These are phyloP conservation scores for Serripes groenlandicus DNA, from an alignment of 2,888 invertebrate genomes.

Conservation along the genomic window DNA sequence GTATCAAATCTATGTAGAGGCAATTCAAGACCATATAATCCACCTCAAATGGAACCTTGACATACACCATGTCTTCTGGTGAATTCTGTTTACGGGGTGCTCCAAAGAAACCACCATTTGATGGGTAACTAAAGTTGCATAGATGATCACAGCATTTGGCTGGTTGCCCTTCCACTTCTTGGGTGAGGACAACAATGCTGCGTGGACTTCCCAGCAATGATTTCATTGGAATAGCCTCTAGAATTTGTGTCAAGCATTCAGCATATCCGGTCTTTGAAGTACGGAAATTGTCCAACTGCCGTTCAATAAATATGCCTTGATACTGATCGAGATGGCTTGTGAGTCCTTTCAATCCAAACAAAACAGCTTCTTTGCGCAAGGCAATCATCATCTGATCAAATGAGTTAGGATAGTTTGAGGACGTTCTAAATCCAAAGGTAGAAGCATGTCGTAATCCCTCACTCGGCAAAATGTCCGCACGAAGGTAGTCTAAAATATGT, in stretches of 20 bases:
- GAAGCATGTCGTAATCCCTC: not conserved
- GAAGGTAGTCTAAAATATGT: conserved; percentile 78
- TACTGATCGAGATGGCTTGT: conserved; percentile 25
- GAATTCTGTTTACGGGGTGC: not conserved
- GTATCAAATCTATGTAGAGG: conserved; percentile 30
- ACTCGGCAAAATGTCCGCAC: not conserved
- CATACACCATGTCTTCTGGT: conserved; percentile 19
- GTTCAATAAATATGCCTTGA: conserved; percentile 28
- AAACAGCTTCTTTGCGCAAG: conserved; percentile 75
- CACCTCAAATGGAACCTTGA: conserved; percentile 35
- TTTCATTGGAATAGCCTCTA: conserved; percentile 27
- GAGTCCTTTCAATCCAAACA: conserved; percentile 70
- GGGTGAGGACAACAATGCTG: conserved; percentile 21
- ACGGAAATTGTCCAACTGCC: conserved; percentile 37
- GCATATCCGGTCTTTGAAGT: conserved; percentile 32
- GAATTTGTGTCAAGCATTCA: conserved; percentile 23
- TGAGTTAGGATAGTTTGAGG: not conserved
- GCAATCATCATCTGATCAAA: conserved; percentile 1
- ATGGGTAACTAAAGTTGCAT: not conserved
- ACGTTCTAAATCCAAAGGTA: conserved; percentile 22
- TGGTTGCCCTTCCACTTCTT: conserved; percentile 10
- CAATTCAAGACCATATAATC: conserved; percentile 34
- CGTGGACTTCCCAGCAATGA: conserved; percentile 23
- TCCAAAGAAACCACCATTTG: not conserved
- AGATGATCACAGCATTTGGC: conserved; percentile 45